A percentile compares a stretch with the other conserved stretches of the same genome.
Evolutionary conservation across 2,113 vertebrate genomes (phyloP).

Genomic region (Nyctibius bracteatus): DNA sequence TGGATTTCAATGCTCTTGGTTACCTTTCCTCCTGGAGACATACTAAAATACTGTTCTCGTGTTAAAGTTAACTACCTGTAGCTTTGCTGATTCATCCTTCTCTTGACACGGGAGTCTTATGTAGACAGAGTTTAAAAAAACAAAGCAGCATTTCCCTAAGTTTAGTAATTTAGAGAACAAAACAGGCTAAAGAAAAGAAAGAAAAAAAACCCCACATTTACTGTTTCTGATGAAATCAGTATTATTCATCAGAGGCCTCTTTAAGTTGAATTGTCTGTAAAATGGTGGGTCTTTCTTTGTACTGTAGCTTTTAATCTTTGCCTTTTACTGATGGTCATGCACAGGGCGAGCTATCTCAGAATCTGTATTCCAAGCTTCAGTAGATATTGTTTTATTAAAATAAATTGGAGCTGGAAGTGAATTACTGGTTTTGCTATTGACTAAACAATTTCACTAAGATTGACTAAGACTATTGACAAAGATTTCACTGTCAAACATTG

Average conservation of each 20-base stretch:
- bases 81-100: not conserved
- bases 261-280: not conserved
- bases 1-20: not conserved
- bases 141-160: not conserved
- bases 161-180: not conserved
- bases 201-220: not conserved
- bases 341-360: not conserved
- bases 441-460: too few species aligned
- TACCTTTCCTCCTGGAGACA: not conserved
- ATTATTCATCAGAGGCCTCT: not conserved
- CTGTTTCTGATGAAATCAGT: not conserved
- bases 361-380: not conserved
- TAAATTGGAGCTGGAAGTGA: not conserved
- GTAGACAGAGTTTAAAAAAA: not conserved
- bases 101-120: not conserved
- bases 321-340: not conserved
- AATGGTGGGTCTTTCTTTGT: not conserved
- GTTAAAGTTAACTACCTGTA: not conserved
- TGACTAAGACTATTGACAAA: too few species aligned
- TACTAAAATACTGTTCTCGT: not conserved
- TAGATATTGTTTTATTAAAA: not conserved
- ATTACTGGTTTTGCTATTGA: not conserved
- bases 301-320: not conserved
- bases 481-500: not conserved
- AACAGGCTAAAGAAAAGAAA: not conserved